These are phyloP conservation scores for Oncorhynchus kisutch DNA, from an alignment of 2,113 vertebrate species.

Conservation along the genomic window DNA sequence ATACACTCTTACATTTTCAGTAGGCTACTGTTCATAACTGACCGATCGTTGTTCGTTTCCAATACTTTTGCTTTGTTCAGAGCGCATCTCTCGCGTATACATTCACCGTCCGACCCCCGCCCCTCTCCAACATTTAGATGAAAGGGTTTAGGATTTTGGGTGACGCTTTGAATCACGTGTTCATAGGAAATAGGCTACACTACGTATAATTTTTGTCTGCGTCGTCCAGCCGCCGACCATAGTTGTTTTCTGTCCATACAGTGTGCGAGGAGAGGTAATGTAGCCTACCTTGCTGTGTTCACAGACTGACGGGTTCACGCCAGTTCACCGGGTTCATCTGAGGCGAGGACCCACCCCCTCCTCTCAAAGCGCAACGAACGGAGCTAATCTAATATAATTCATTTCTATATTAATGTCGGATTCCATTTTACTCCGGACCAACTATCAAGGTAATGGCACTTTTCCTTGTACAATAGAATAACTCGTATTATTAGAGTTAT, in stretches of 20 bases:
- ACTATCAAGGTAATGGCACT: slow-evolving; percentile 74
- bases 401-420: slow-evolving; percentile 76
- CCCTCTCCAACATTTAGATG: slow-evolving; percentile 73
- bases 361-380: slow-evolving; percentile 69
- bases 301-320: slow-evolving; percentile 71
- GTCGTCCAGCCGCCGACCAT: slow-evolving; percentile 70
- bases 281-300: slow-evolving; percentile 71
- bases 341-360: slow-evolving; percentile 76
- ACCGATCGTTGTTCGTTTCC: not conserved
- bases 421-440: slow-evolving; percentile 59
- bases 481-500: slow-evolving; percentile 18
- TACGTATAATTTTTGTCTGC: slow-evolving; percentile 75
- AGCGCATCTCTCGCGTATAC: not conserved
- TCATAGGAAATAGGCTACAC: slow-evolving; percentile 72
- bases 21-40: not conserved
- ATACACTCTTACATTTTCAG: not conserved
- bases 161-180: slow-evolving; percentile 80
- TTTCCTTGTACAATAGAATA: slow-evolving; percentile 41
- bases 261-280: slow-evolving; percentile 54
- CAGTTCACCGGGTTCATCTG: slow-evolving; percentile 76
- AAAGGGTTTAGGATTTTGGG: slow-evolving; percentile 79
- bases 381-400: slow-evolving; percentile 70
- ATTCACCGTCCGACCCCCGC: slow-evolving; percentile 53
- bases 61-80: slow-evolving; percentile 26
- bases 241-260: slow-evolving; percentile 69